These are phyloP conservation scores for Oegoconia quadripuncta DNA, from an alignment of 2,888 invertebrate species.

Conservation along the genomic window DNA sequence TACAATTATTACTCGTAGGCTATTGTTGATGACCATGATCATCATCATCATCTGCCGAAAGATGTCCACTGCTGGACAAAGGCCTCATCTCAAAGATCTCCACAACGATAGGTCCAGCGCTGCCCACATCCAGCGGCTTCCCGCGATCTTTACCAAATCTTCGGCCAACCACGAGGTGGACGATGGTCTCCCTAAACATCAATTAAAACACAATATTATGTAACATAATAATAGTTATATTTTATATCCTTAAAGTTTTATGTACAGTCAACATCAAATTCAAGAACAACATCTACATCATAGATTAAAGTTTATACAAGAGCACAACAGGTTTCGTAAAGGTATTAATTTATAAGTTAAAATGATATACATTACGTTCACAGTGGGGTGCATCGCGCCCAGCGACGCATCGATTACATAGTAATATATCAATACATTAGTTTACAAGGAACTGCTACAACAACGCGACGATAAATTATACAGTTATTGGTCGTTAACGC, in stretches of 20 bases:
- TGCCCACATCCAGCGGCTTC: no score
- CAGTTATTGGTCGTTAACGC: not conserved
- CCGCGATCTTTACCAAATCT: no score
- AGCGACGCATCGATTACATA: not conserved
- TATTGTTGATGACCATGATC: no score
- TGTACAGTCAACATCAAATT: slow-evolving; percentile 68
- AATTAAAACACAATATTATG: slow-evolving; percentile 42
- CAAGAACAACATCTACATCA: slow-evolving; percentile 59
- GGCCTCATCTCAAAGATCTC: no score
- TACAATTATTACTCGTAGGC: no score
- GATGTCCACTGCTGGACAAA: no score
- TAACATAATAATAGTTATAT: slow-evolving; percentile 66
- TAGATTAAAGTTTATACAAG: slow-evolving; percentile 48
- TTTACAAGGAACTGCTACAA: not conserved
- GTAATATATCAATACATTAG: slow-evolving; percentile 4
- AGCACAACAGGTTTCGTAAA: slow-evolving; percentile 56
- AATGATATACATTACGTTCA: not conserved
- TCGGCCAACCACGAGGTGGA: no score
- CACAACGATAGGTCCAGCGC: no score
- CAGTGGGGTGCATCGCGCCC: not conserved
- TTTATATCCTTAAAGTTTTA: slow-evolving; percentile 67
- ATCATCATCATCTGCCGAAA: no score
- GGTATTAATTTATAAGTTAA: not conserved
- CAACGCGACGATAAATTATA: not conserved
- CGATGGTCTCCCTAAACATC: no score